Conservation (phyloP, 2,888 invertebrate species). For the Carpatolechia fugitivella region DNA sequence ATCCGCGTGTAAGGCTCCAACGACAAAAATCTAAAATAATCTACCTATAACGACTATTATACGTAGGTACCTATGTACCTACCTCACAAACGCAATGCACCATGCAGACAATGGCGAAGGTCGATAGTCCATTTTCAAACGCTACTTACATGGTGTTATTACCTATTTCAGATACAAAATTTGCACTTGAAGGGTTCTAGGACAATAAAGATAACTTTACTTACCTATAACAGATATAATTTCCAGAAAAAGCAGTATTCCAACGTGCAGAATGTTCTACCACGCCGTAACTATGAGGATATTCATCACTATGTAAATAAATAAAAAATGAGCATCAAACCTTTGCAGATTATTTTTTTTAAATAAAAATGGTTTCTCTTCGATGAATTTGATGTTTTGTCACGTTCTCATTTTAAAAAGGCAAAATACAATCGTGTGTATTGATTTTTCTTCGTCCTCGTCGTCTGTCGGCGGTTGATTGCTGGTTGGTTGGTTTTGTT, state of each 20-base stretch:
- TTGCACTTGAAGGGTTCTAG: constrained; percentile 12
- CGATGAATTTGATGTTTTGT: constrained; percentile 73
- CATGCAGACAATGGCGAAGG: constrained; percentile 79
- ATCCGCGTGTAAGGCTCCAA: not conserved
- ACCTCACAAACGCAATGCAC: constrained; percentile 74
- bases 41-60: not conserved
- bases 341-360: constrained; percentile 67
- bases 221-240: constrained; percentile 67
- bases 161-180: not conserved
- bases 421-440: constrained; percentile 69
- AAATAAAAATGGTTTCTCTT: constrained; percentile 68
- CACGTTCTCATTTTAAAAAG: constrained; percentile 79
- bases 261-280: constrained; percentile 72
- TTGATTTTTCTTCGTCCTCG: constrained; percentile 66
- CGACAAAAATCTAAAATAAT: not conserved
- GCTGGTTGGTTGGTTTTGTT: not conserved
- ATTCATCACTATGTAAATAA: constrained; percentile 79
- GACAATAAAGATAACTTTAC: constrained; percentile 41
- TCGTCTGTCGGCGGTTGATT: constrained; percentile 14
- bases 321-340: constrained; percentile 78
- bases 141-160: constrained; percentile 3
- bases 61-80: constrained; percentile 29
- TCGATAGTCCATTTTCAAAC: constrained; percentile 60
- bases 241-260: constrained; percentile 66
- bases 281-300: constrained; percentile 78